A percentile compares a stretch with the other conserved stretches of the same genome.
These are phyloP conservation scores for Ceratosolen solmsi DNA, from an alignment of 1,140 invertebrate species.

Conservation along the genomic window DNA sequence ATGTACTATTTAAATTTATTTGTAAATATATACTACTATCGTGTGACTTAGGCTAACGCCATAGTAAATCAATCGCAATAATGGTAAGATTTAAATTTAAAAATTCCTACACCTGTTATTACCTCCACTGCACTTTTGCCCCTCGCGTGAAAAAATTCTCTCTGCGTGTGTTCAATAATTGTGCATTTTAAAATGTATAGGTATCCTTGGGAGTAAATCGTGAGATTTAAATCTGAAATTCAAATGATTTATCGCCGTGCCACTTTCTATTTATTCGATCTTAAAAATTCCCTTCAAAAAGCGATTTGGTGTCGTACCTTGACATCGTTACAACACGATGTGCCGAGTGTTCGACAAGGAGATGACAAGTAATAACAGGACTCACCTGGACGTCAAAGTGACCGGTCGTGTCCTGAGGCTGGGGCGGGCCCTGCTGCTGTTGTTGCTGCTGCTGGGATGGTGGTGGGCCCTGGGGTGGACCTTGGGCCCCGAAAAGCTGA, in stretches of 20 bases:
- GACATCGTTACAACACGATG: background rate
- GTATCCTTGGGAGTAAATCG: background rate
- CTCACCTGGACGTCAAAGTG: slow-evolving; percentile 76
- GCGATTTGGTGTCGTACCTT: background rate
- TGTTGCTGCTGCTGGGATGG: slow-evolving; percentile 72
- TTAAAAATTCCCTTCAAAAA: background rate
- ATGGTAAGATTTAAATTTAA: background rate
- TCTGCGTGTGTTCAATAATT: background rate
- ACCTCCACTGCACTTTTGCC: background rate
- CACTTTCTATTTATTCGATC: background rate
- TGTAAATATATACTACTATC: too few relatives aligned
- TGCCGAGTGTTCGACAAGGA: background rate
- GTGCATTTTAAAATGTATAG: background rate
- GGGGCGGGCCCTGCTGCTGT: slow-evolving; percentile 73
- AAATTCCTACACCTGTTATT: background rate
- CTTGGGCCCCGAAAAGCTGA: slow-evolving; percentile 72
- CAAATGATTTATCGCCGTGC: background rate
- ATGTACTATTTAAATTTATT: too few relatives aligned
- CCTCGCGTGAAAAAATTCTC: background rate
- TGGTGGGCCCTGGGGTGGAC: slow-evolving; percentile 71
- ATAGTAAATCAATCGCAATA: too few relatives aligned
- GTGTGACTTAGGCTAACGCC: too few relatives aligned
- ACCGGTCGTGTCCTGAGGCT: slow-evolving; percentile 70
- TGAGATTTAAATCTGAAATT: background rate
- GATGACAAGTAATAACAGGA: slow-evolving; percentile 19